Evolutionary conservation across 2,888 invertebrate species (phyloP), one percentile per base, ranked within the genome.

Genomic region (Callinectes sapidus): DNA sequence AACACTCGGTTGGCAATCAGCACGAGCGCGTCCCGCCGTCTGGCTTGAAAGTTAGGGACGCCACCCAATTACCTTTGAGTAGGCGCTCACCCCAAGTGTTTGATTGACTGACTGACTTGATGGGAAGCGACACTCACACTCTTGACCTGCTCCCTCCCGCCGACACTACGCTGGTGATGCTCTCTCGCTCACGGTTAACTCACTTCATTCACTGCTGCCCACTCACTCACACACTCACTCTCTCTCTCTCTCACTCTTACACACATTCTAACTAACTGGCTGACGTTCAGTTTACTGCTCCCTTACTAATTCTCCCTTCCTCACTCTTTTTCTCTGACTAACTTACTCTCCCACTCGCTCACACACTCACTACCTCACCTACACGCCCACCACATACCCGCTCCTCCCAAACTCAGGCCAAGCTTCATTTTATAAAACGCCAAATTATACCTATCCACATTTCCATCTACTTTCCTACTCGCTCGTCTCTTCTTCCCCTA

Each of bases 21-120:
- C 18, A 61, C 18, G 61, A 61, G 61, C 61, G 1, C 61, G 71
- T 28, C 71, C 28, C 71, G 71, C n/a, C 28, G 71, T 71, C 71
- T 71, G 71, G 71, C 28, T 28, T 28, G 71, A n/a, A 71, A n/a
- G 71, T 71, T 71, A 71, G 28, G 71, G 71, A 6, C 71, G 71
- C 71, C n/a, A 71, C 71, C 71, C 71, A 71, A 71, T 71, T 28
- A 71, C n/a, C n/a, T 10, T 71, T 18, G 71, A 71, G 71, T 71
- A 71, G 71, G 28, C 71, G 71, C 71, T 61, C 23, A 61, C 18
- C 23, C 61, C 16, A 61, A 61, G 61, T 61, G 61, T 2, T 23
- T 61, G 61, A 61, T 61, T 18, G 18, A 61, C 61, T 18, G 18
- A 61, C 61, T 10, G 23, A 18, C 18, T 61, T 61, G 61, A 5